These are phyloP conservation scores for Drosophila insularis DNA, from an alignment of 1,140 invertebrate species.

Conservation along the genomic window DNA sequence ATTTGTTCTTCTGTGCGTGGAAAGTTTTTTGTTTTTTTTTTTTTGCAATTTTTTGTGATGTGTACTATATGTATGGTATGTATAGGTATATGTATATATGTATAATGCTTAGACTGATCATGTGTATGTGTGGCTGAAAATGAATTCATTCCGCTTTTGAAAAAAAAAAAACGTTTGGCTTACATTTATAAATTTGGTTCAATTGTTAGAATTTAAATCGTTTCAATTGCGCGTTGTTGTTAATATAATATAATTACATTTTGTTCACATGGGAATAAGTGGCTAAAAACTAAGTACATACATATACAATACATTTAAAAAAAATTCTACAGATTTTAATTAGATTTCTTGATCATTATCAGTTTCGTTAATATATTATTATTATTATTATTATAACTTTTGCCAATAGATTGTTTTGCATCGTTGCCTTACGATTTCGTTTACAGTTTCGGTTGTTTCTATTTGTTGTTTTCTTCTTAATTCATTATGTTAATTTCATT, in stretches of 20 bases:
- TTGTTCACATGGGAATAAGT: conserved; percentile 52
- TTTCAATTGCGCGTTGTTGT: conserved; percentile 57
- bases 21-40: neutral
- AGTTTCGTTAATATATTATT: conserved; percentile 18
- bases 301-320: conserved; percentile 59
- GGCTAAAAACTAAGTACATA: conserved; percentile 52
- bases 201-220: conserved; percentile 35
- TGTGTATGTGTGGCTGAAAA: neutral
- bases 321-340: conserved; percentile 72
- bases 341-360: conserved; percentile 28
- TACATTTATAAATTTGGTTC: conserved; percentile 39
- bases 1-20: neutral
- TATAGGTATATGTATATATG: neutral
- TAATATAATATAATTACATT: conserved; percentile 31
- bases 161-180: conserved; percentile 26
- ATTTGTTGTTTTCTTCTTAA: conserved; percentile 27
- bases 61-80: neutral
- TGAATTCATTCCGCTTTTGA: neutral
- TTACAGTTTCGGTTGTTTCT: conserved; percentile 62
- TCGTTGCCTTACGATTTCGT: conserved; percentile 78
- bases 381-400: conserved; percentile 22
- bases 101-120: neutral
- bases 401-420: conserved; percentile 57
- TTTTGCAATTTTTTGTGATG: neutral
- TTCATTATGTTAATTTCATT: conserved; percentile 11